Evolutionary conservation across 2,888 invertebrate species (phyloP).

Genomic region (Miltochrista miniata): DNA sequence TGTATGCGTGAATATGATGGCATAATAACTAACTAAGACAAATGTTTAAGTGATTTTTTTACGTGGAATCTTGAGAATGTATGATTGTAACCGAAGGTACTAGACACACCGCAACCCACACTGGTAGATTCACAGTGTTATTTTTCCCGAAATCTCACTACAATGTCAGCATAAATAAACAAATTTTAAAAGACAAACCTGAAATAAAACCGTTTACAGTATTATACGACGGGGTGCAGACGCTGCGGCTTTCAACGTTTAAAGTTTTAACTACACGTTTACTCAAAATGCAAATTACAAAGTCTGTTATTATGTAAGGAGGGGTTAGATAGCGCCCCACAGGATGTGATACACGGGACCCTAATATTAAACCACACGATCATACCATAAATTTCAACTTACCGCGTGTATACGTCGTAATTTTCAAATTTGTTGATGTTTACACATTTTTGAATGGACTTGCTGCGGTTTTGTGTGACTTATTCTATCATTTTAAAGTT

Average conservation of each 20-base stretch:
- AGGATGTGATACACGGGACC: constrained; percentile 73
- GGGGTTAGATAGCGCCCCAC: constrained; percentile 61
- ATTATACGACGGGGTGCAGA: constrained; percentile 56
- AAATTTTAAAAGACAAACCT: too few relatives aligned
- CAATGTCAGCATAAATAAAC: too few relatives aligned
- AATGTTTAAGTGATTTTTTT: too few relatives aligned
- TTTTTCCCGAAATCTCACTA: too few relatives aligned
- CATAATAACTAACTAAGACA: too few relatives aligned
- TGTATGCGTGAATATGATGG: too few relatives aligned
- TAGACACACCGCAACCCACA: too few relatives aligned
- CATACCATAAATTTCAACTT: constrained; percentile 70
- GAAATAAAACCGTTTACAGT: neutral
- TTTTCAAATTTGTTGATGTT: constrained; percentile 61
- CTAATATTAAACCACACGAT: constrained; percentile 79
- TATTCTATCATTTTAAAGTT: constrained; percentile 7
- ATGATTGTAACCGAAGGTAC: too few relatives aligned
- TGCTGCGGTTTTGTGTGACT: constrained; percentile 20
- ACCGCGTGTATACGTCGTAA: constrained; percentile 58
- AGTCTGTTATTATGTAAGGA: constrained; percentile 59
- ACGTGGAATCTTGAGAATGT: too few relatives aligned
- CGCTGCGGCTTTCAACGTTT: constrained; percentile 63
- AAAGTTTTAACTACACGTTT: constrained; percentile 78
- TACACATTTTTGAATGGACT: constrained; percentile 60
- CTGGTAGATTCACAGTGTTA: too few relatives aligned
- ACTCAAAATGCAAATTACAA: constrained; percentile 80